Base-by-base conservation (phyloP, 2,888 invertebrate genomes). In the Hypsopygia costalis region DNA sequence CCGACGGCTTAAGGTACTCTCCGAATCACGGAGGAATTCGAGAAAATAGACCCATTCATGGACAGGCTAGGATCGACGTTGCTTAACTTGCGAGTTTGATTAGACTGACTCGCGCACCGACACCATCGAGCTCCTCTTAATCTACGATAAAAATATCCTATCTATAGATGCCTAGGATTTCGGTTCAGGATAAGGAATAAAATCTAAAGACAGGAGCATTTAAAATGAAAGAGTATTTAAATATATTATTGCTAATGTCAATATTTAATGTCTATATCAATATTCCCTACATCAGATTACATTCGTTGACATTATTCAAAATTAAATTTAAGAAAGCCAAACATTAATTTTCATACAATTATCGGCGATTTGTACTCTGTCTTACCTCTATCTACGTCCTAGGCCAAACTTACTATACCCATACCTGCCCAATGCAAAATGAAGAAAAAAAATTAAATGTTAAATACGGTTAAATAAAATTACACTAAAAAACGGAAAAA, bases 371-470 rank as follows among this genome's bases (percentile, higher is more conserved):
- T 88, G 88, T 88, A 88, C 88, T 88, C 81, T 87, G 81, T 83
- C 86, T 86, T 78, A 81, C 74, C 69, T 78, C 85, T 88, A 89
- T 77, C 85, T 89, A 88, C 73, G 86, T 79, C 82, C 89, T 89
- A 89, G 89, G 89, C 89, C 89, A 89, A 74, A 86, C 86, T 86
- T 87, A 83, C 83, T 73, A 78, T 86, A 89, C 89, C 89, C 83
- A 81, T 82, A 89, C 89, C 89, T 89, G 89, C 88, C 89, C 89
- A 80, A 81, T 77, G 64, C 65, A 75, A 79, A 78, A 77, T 63
- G 68, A 79, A 74, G 62, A 58, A 55, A 72, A 69, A 63, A 62
- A 73, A 73, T 54, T 62, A 74, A 76, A 75, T 53, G 58, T 69
- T 72, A 74, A 70, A 69, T 59, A 55, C 69, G 68, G 69, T 67